Evolutionary conservation across 2,797 vertebrate genomes (phyloP), one percentile per base, ranked within the genome.

Genomic region (Neosilurus hyrtlii): DNA sequence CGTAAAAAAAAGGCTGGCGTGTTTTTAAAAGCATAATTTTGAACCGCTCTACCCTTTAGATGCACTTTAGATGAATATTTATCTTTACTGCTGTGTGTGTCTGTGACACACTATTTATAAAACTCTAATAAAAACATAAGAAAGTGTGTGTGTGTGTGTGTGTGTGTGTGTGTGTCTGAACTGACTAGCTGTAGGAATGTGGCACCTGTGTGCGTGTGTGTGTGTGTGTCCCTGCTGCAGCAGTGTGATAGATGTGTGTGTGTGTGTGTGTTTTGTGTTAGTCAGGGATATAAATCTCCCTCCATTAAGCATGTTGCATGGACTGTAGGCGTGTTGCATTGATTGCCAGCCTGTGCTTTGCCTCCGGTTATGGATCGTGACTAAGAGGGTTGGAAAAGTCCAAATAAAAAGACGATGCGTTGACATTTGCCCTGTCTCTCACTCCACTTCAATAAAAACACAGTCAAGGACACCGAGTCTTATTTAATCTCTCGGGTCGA

Each of bases 361-460:
- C 43, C 54, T 76, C 73, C 20, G 6, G 18, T 30, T 76, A 76
- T 62, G 57, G 57, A 76, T 76, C 14, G 35, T 10, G 57, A 43
- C 56, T 76, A 61, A 74, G 18, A 74, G 72, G 52, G 9, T 26
- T 54, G 71, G 49, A 73, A 59, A 75, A 75, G 56, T 75, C 20
- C 30, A 22, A 75, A 75, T 75, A 37, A 75, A 75, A 37, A 75
- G 30, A 1, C 18, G 54, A 35, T 3, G 18, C 18, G 14, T 22
- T 75, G 22, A 35, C 73, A 20, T 52, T 16, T 16, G 52, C 7
- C 5, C 26, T 4, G 57, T 76, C 74, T 76, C 57, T 76, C 73
- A 3, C 30, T 76, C 5, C 35, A 49, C 57, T 62, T 49, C 57
- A 5, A 62, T 76, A 61, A 20, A 24, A 76, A 76, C 3, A 4